phyloP scores from a whole-genome alignment of 1,140 invertebrate genomes.

The Wiebesia pumilae region DNA sequence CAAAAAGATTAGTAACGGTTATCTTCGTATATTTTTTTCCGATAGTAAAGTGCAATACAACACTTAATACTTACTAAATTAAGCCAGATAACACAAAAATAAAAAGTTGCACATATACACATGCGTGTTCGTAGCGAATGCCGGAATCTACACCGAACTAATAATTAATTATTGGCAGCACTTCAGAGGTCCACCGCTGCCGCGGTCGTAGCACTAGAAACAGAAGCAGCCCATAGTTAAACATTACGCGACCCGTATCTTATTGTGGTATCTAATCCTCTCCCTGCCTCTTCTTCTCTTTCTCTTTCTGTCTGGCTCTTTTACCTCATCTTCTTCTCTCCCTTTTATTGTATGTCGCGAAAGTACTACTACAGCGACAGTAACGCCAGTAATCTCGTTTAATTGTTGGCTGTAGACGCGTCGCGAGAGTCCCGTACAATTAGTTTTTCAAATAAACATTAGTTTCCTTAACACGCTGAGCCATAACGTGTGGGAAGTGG shows the following conservation, averaged over 20 bases:
- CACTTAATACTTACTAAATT: constrained; percentile 47
- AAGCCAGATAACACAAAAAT: not conserved
- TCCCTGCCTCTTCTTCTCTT: constrained; percentile 30
- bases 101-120: not conserved
- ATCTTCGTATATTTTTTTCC: no score
- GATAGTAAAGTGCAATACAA: no score
- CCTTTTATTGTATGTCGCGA: not conserved
- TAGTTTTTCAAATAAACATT: constrained; percentile 77
- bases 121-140: not conserved
- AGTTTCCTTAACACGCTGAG: constrained; percentile 74
- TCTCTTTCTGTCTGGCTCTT: constrained; percentile 36
- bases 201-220: constrained; percentile 32
- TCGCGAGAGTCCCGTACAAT: constrained; percentile 72
- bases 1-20: no score
- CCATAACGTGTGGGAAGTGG: constrained; percentile 67
- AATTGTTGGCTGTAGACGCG: constrained; percentile 75
- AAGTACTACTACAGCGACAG: constrained; percentile 57
- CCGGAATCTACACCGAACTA: constrained; percentile 62
- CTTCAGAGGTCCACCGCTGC: constrained; percentile 60
- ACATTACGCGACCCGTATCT: constrained; percentile 75
- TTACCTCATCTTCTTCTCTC: constrained; percentile 27
- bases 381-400: constrained; percentile 73
- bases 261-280: constrained; percentile 74
- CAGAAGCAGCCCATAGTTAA: constrained; percentile 67
- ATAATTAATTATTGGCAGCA: constrained; percentile 73